Evolutionary conservation across 2,888 invertebrate genomes (phyloP).

Genomic region (Deladenus siricidicola): DNA sequence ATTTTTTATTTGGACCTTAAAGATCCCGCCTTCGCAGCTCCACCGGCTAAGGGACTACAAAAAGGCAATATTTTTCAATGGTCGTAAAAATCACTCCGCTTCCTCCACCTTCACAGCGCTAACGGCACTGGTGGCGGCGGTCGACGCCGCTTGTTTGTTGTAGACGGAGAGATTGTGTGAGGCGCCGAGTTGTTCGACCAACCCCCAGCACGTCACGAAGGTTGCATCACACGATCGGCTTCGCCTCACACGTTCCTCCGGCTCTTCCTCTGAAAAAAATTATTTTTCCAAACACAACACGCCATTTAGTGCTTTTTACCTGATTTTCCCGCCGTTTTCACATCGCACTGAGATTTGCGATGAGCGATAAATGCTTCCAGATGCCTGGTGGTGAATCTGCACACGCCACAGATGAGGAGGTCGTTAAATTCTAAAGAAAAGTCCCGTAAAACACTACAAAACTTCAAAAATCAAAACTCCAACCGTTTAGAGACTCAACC

Average conservation of each 20-base stretch:
- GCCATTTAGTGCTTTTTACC: not conserved
- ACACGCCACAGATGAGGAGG: constrained; percentile 22
- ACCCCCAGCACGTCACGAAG: not conserved
- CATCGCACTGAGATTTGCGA: constrained; percentile 17
- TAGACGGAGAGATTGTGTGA: not conserved
- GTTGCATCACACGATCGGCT: not conserved
- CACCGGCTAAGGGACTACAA: not conserved
- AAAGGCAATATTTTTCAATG: no score
- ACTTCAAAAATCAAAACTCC: not conserved
- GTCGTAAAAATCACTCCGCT: no score
- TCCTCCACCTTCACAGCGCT: no score
- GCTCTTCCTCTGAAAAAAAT: not conserved
- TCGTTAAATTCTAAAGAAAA: constrained; percentile 13
- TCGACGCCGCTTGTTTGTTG: not conserved
- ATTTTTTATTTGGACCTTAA: no score
- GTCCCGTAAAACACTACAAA: not conserved
- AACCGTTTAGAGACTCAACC: not conserved
- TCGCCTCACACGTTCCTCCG: no score
- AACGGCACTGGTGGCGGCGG: not conserved
- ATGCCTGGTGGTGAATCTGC: constrained; percentile 11
- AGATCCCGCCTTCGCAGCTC: not conserved
- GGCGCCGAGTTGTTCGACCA: not conserved
- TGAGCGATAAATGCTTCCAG: constrained; percentile 25
- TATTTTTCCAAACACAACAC: not conserved
- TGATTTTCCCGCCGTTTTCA: constrained; percentile 3